Evolutionary conservation across 2,797 vertebrate species (phyloP).

Genomic region (Acanthiza pusilla): DNA sequence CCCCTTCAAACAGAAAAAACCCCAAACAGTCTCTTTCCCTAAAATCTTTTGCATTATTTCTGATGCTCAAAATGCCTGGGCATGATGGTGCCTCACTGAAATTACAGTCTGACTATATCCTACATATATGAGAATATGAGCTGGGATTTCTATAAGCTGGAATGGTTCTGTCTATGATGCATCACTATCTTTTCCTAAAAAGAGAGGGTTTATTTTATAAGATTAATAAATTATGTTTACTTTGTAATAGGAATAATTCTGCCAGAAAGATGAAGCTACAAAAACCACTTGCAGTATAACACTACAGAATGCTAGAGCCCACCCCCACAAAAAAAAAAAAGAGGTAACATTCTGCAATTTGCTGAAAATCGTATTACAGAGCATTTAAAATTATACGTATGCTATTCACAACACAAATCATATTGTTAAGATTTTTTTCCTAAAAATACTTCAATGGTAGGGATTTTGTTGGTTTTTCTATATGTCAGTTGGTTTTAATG

Average conservation of each 20-base stretch:
- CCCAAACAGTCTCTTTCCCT: fast-evolving
- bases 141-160: background rate
- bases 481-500: background rate
- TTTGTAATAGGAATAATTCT: background rate
- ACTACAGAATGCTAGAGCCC: background rate
- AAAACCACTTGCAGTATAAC: background rate
- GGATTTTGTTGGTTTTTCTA: fast-evolving
- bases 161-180: background rate
- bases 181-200: background rate
- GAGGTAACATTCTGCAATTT: background rate
- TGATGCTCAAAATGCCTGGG: background rate
- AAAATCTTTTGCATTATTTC: background rate
- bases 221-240: background rate
- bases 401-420: background rate
- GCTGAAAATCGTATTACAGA: background rate
- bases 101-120: background rate
- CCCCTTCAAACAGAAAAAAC: fast-evolving
- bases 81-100: background rate
- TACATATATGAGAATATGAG: background rate
- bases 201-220: background rate
- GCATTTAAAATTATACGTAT: background rate
- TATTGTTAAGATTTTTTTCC: background rate
- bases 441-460: background rate
- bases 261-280: background rate
- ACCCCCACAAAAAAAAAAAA: background rate